These are phyloP conservation scores for Cyrtorhinus lividipennis DNA, from an alignment of 1,140 invertebrate genomes.

Conservation along the genomic window DNA sequence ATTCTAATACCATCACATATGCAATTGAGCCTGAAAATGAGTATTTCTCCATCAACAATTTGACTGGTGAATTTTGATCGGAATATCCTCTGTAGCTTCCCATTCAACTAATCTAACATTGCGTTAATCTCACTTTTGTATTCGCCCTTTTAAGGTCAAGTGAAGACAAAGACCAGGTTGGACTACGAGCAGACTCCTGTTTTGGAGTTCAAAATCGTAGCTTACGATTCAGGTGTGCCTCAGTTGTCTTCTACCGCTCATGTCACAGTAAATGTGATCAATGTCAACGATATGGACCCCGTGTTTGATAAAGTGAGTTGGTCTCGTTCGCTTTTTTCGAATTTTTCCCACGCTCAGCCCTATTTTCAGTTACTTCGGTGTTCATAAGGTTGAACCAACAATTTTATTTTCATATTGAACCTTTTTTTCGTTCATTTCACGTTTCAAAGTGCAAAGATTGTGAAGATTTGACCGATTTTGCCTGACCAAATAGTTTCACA, in stretches of 20 bases:
- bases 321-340: background rate
- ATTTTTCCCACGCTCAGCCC: background rate
- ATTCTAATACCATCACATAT: conserved; percentile 67
- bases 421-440: too few species aligned
- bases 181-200: conserved; percentile 67
- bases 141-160: conserved; percentile 42
- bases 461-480: too few species aligned
- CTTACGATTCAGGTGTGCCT: conserved; percentile 70
- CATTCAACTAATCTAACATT: too few species aligned
- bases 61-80: conserved; percentile 45
- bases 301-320: conserved; percentile 42
- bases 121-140: too few species aligned
- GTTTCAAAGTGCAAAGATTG: too few species aligned
- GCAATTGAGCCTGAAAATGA: conserved; percentile 51
- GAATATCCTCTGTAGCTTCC: too few species aligned
- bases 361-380: background rate
- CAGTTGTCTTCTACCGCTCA: conserved; percentile 55
- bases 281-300: conserved; percentile 78
- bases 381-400: conserved; percentile 1
- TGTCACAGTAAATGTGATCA: conserved; percentile 60
- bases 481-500: too few species aligned
- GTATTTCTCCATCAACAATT: conserved; percentile 63
- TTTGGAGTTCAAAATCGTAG: conserved; percentile 62
- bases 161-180: conserved; percentile 58
- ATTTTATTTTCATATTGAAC: conserved; percentile 16